Evolutionary conservation across 2,797 vertebrate genomes (phyloP).

Genomic region (Amniataba percoides): DNA sequence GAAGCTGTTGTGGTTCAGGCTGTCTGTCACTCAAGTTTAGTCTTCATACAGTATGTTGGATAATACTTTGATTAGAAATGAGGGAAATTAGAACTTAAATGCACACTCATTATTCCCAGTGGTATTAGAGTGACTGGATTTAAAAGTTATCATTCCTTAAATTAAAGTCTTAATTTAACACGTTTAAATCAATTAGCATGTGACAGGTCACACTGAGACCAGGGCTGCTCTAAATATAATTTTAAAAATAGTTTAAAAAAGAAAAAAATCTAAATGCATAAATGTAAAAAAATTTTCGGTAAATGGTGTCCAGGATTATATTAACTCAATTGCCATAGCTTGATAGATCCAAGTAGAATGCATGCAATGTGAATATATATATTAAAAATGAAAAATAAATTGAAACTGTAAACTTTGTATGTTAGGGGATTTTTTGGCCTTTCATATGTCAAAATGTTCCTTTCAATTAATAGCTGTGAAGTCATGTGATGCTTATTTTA

Average conservation of each 20-base stretch:
- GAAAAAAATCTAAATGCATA: background rate
- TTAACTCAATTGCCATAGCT: background rate
- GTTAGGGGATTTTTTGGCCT: background rate
- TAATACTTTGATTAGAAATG: background rate
- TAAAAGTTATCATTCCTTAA: constrained; percentile 4
- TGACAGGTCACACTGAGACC: constrained; percentile 3
- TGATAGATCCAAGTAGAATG: background rate
- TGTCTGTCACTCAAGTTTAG: constrained; percentile 4
- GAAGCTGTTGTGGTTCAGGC: constrained; percentile 44
- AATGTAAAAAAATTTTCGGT: background rate
- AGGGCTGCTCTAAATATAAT: constrained; percentile 2
- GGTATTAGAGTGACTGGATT: background rate
- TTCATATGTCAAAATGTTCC: constrained; percentile 10
- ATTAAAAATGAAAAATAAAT: no score
- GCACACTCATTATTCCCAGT: background rate
- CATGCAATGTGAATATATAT: background rate
- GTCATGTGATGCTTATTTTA: constrained; percentile 23
- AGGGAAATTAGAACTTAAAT: background rate
- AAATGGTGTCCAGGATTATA: background rate
- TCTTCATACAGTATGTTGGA: constrained; percentile 18
- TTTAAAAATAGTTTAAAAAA: no score
- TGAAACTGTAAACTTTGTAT: background rate
- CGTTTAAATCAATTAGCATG: constrained; percentile 82
- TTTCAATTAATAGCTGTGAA: background rate
- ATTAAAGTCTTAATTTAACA: constrained; percentile 79